phyloP scores from a whole-genome alignment of 2,888 invertebrate genomes.

The Agrilus cyanescens region DNA sequence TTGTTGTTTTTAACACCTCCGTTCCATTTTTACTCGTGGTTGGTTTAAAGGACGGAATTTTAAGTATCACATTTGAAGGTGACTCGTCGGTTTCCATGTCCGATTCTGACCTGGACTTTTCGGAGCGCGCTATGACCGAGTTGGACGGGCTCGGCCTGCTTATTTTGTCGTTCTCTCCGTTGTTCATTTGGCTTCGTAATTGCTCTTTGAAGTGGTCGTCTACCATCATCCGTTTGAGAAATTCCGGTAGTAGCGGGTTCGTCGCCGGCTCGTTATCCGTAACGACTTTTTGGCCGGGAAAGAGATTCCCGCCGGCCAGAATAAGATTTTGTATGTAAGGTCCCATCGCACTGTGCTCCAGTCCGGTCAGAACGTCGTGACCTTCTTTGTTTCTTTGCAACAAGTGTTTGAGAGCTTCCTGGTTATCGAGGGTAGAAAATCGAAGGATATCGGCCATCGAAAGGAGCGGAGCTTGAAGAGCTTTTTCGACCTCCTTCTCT shows the following conservation, averaged over 20 bases:
- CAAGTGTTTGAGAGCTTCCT: slow-evolving; percentile 41
- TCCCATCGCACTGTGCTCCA: slow-evolving; percentile 39
- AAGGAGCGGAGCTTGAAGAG: slow-evolving; percentile 42
- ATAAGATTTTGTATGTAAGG: slow-evolving; percentile 44
- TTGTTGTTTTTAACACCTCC: slow-evolving; percentile 30
- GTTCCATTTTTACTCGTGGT: slow-evolving; percentile 38
- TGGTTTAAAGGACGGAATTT: slow-evolving; percentile 87
- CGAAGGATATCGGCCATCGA: slow-evolving; percentile 48
- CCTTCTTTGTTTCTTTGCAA: slow-evolving; percentile 38
- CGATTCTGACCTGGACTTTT: slow-evolving; percentile 30
- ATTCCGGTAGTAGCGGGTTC: slow-evolving; percentile 38
- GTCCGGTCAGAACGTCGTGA: slow-evolving; percentile 33
- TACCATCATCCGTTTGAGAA: slow-evolving; percentile 43
- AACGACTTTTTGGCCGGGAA: slow-evolving; percentile 23
- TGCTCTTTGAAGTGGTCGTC: slow-evolving; percentile 38
- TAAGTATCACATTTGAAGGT: slow-evolving; percentile 66
- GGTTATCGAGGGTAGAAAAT: slow-evolving; percentile 40
- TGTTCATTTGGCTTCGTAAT: slow-evolving; percentile 20
- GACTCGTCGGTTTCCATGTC: slow-evolving; percentile 42
- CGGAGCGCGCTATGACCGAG: slow-evolving; percentile 30
- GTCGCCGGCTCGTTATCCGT: slow-evolving; percentile 33
- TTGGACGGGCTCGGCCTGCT: slow-evolving; percentile 34
- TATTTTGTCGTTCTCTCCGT: slow-evolving; percentile 28
- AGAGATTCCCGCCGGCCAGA: slow-evolving; percentile 30
- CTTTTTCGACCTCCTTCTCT: slow-evolving; percentile 48